These are phyloP conservation scores for Morpho helenor DNA, from an alignment of 2,888 invertebrate genomes.

Conservation along the genomic window DNA sequence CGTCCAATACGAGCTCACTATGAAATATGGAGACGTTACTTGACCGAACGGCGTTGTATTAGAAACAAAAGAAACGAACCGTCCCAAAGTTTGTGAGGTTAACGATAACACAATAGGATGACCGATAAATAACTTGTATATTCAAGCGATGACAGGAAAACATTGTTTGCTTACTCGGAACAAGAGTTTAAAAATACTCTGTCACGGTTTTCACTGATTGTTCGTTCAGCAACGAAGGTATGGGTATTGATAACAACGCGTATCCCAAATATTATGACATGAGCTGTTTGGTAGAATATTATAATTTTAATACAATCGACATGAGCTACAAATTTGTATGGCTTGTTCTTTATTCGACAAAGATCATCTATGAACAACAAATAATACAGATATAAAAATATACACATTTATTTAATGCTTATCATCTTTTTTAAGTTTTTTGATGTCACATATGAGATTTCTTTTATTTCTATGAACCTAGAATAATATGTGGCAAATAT, in stretches of 20 bases:
- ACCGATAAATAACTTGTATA: slow-evolving; percentile 61
- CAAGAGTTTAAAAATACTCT: slow-evolving; percentile 25
- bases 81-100: slow-evolving; percentile 43
- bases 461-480: no score
- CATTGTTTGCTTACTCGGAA: slow-evolving; percentile 53
- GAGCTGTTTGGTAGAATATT: no score
- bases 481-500: no score
- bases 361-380: no score
- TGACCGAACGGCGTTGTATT: slow-evolving; percentile 53
- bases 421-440: no score
- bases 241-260: neutral
- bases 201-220: slow-evolving; percentile 49
- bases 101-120: slow-evolving; percentile 69
- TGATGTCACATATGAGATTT: no score
- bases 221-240: slow-evolving; percentile 6
- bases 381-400: no score
- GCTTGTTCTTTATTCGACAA: no score
- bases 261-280: neutral
- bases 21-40: slow-evolving; percentile 41
- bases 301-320: no score
- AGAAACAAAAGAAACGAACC: slow-evolving; percentile 40
- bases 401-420: no score
- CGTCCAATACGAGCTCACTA: slow-evolving; percentile 53
- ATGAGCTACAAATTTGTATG: no score
- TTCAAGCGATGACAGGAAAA: slow-evolving; percentile 71